Evolutionary conservation across 2,113 vertebrate genomes (phyloP).

Genomic region (Galeopterus variegatus): DNA sequence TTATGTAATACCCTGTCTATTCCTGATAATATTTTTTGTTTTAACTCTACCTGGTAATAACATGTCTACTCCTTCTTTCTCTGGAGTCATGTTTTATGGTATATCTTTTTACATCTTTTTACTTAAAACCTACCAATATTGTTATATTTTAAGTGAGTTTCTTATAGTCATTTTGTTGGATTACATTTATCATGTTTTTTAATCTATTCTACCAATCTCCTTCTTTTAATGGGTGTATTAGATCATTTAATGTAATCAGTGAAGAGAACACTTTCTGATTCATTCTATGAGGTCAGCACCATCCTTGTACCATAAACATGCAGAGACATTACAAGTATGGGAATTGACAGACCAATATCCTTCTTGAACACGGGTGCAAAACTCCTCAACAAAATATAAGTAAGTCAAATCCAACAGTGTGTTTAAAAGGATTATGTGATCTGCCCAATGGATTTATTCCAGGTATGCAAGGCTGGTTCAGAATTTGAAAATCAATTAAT

Average conservation of each 20-base stretch:
- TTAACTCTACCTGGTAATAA: background rate
- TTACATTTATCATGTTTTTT: background rate
- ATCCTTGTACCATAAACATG: too few relatives aligned
- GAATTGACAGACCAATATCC: background rate
- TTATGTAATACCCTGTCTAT: background rate
- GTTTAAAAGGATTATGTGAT: background rate
- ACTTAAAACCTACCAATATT: background rate
- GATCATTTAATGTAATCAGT: background rate
- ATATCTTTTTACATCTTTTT: background rate
- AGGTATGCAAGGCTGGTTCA: background rate
- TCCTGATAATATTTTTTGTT: background rate
- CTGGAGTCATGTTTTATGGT: background rate
- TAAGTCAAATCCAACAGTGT: background rate
- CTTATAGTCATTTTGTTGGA: background rate
- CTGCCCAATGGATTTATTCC: background rate
- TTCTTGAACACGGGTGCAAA: background rate
- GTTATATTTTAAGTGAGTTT: background rate
- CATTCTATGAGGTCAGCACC: background rate
- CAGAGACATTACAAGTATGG: too few relatives aligned
- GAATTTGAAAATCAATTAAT: too few relatives aligned
- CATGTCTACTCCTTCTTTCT: background rate
- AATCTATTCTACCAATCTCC: background rate
- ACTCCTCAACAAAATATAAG: background rate
- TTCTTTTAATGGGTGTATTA: background rate
- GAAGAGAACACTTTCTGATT: background rate